Evolutionary conservation across 2,888 invertebrate species (phyloP).

Genomic region (Drosophila borealis): DNA sequence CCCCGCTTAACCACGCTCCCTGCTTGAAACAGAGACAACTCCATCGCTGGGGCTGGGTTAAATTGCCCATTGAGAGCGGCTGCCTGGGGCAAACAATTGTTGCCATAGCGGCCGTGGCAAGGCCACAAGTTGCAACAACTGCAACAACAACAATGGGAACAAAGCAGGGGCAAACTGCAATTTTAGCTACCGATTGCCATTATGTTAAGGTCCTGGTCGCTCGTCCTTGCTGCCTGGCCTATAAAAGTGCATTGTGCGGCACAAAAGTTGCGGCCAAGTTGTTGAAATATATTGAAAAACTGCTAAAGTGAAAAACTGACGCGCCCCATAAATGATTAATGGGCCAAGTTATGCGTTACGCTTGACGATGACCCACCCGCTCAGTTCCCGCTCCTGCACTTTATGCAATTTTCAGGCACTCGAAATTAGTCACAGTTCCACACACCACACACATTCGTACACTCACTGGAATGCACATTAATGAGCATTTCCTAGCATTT

Average conservation of each 20-base stretch:
- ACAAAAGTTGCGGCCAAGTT: conserved; percentile 55
- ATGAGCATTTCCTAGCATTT: conserved; percentile 65
- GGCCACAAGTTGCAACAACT: conserved; percentile 50
- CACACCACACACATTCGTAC: conserved; percentile 5
- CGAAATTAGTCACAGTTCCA: conserved; percentile 65
- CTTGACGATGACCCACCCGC: conserved; percentile 46
- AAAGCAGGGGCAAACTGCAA: conserved; percentile 35
- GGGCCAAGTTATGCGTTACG: conserved; percentile 60
- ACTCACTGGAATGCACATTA: conserved; percentile 61
- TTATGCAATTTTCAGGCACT: conserved; percentile 53
- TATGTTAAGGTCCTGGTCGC: conserved; percentile 53
- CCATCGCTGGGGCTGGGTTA: conserved; percentile 57
- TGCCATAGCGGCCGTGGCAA: conserved; percentile 53
- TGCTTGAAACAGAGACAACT: conserved; percentile 46
- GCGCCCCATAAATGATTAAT: conserved; percentile 79
- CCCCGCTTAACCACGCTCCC: not conserved
- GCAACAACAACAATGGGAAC: conserved; percentile 25
- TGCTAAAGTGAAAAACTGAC: conserved; percentile 58
- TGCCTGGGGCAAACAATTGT: conserved; percentile 73
- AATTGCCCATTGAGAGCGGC: conserved; percentile 74
- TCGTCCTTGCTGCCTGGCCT: conserved; percentile 54
- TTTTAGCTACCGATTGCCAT: conserved; percentile 61
- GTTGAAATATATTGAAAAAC: conserved; percentile 51
- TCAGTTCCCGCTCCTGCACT: conserved; percentile 48
- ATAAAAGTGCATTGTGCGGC: conserved; percentile 64